Evolutionary conservation across 2,888 invertebrate species (phyloP).

Genomic region (Ochropleura leucogaster): DNA sequence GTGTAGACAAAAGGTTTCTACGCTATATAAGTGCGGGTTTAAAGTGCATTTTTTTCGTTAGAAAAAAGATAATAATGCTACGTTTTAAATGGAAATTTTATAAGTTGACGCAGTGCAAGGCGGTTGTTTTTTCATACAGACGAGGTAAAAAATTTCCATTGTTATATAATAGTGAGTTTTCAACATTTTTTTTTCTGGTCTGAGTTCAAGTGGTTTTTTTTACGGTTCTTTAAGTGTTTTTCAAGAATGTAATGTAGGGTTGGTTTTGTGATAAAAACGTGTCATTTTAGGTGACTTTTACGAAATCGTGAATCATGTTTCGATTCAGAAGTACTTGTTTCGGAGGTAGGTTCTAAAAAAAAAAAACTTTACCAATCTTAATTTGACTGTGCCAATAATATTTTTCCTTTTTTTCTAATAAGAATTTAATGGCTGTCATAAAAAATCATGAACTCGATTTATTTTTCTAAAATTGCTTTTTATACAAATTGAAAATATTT

Average conservation of each 20-base stretch:
- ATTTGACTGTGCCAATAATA: neutral
- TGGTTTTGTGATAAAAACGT: constrained; percentile 9
- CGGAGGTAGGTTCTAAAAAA: rapidly evolving
- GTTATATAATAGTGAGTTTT: constrained; percentile 73
- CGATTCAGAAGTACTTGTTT: neutral
- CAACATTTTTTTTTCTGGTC: constrained; percentile 41
- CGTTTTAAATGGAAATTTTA: constrained; percentile 90
- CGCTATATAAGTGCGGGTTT: constrained; percentile 61
- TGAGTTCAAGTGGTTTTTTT: constrained; percentile 19
- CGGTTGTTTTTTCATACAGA: constrained; percentile 83
- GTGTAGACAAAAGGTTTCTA: constrained; percentile 60
- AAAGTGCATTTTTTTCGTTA: constrained; percentile 85
- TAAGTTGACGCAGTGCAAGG: constrained; percentile 80
- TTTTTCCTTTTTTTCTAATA: constrained; percentile 6
- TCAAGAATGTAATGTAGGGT: neutral
- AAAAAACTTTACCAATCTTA: too few relatives aligned
- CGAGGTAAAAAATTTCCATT: constrained; percentile 83
- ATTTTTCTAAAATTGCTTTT: neutral
- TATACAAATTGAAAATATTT: neutral
- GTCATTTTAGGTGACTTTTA: neutral
- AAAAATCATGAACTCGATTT: neutral
- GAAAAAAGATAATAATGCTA: constrained; percentile 89
- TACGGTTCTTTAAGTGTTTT: neutral
- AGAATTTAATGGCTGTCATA: neutral
- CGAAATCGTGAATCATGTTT: neutral